Evolutionary conservation across 2,113 vertebrate genomes (phyloP).

Genomic region (Nymphicus hollandicus): DNA sequence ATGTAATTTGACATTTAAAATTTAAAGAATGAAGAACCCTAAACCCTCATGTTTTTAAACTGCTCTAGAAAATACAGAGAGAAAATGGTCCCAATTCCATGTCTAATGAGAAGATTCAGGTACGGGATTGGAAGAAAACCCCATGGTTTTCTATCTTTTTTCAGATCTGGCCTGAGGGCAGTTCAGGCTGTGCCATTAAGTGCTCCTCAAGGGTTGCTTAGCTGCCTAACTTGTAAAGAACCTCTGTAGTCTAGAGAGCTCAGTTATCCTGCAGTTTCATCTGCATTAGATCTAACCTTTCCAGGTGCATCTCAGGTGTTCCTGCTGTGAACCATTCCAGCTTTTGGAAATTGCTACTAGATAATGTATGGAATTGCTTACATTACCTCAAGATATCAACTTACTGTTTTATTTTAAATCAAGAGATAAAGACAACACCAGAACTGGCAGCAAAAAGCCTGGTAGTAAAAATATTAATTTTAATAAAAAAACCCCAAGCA

Average conservation of each 20-base stretch:
- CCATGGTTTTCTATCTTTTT: not conserved
- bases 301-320: not conserved
- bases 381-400: not conserved
- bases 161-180: not conserved
- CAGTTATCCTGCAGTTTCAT: not conserved
- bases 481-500: not conserved
- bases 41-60: not conserved
- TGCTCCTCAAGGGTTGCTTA: not conserved
- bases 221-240: not conserved
- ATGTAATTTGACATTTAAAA: not conserved
- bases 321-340: not conserved
- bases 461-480: not conserved
- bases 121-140: not conserved
- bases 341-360: not conserved
- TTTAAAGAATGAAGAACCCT: not conserved
- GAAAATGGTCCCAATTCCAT: not conserved
- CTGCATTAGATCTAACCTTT: not conserved
- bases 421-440: not conserved
- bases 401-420: not conserved
- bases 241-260: not conserved
- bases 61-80: not conserved
- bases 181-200: not conserved
- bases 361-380: not conserved
- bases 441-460: not conserved
- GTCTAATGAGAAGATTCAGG: not conserved